Conservation (phyloP, 1,140 invertebrate genomes). For the Megathymus violae region DNA sequence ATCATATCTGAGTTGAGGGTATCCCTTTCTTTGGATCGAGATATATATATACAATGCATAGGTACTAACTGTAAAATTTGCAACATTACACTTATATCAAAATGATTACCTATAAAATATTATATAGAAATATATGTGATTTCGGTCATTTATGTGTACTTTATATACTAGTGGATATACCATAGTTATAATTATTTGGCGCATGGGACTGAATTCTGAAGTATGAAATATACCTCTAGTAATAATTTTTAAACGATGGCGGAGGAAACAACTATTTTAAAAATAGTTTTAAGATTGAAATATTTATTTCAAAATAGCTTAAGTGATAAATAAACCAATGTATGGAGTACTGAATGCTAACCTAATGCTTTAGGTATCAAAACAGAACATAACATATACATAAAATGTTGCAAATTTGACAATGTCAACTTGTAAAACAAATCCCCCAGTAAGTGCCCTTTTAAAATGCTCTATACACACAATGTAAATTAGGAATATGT, state of each 20-base stretch:
- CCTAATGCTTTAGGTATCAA: not conserved
- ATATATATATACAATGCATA: not conserved
- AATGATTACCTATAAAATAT: not conserved
- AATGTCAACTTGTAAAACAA: conserved; percentile 43
- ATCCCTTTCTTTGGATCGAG: not conserved
- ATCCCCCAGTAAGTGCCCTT: conserved; percentile 78
- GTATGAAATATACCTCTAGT: not conserved
- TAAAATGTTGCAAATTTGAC: conserved; percentile 43
- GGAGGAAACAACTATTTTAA: not conserved
- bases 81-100: conserved; percentile 8
- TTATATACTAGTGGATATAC: not conserved
- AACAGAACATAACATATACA: not conserved
- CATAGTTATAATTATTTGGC: not conserved
- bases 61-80: conserved; percentile 9
- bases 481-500: conserved; percentile 50
- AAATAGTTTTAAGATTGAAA: not conserved
- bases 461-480: conserved; percentile 51
- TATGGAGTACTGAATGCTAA: not conserved
- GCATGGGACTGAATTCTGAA: not conserved
- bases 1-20: not conserved
- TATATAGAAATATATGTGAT: not conserved
- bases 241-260: not conserved
- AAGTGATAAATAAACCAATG: not conserved
- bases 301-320: not conserved
- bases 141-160: not conserved